Evolutionary conservation across 2,797 vertebrate genomes (phyloP), one percentile per base, ranked within the genome.

Genomic region (Muscicapa comitata): DNA sequence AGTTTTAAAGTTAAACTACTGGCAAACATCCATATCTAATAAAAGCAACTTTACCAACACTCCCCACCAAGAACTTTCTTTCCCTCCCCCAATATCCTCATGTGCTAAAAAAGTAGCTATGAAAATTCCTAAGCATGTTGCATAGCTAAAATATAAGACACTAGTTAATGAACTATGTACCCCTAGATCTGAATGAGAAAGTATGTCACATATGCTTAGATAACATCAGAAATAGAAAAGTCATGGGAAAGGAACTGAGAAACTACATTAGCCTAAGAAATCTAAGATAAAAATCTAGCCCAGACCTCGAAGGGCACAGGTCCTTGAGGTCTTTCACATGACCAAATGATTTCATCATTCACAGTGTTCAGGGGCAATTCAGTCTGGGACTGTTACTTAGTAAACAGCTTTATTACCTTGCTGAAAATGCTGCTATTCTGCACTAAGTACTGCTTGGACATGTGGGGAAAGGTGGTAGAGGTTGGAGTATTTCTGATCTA

Each of bases 231-330:
- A 95, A 88, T 72, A 92, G 86, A 95, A 92, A 94, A 94, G 96
- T 86, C 96, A 93, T 97, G 96, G 94, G 94, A 97, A 97, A 93
- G 86, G 88, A 94, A 80, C 92, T 51, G 63, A 71, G 31, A 85
- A 88, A 85, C 57, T 54, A 65, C 63, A 86, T 88, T 75, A 89
- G 68, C 18, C 65, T 74, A 92, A 72, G 53, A 94, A 89, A 95
- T 74, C 31, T 12, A 57, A 86, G 92, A 94, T 62, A 77, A 93
- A 95, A 68, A 95, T 93, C 91, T 94, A 77, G 61, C 72, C 81
- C 42, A 83, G 81, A 88, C 68, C 68, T 83, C 86, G 58, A 54
- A 87, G 81, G 72, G 35, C 88, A 80, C 42, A 85, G 61, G 78
- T 89, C 96, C 90, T 83, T 20, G 51, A 88, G 70, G 50, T 50